Percentiles rank a stretch among this genome's conserved stretches.
Evolutionary conservation across 2,797 vertebrate genomes (phyloP).

Genomic region (Paratrypauchen microcephalus): DNA sequence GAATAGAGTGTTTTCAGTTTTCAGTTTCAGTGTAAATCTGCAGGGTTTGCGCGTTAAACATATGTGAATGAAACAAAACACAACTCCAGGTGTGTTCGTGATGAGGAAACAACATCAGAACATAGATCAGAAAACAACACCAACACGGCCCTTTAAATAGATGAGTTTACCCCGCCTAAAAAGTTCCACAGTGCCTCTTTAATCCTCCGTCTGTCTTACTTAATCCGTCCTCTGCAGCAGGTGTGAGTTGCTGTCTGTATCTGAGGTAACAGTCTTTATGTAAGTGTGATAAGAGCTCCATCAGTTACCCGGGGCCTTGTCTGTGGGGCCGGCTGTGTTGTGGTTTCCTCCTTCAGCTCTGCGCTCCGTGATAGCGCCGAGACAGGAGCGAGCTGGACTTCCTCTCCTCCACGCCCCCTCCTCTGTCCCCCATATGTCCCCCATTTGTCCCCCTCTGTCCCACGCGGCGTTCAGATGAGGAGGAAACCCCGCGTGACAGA

Average conservation of each 20-base stretch:
- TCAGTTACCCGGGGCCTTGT: constrained; percentile 44
- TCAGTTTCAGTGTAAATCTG: too few species aligned
- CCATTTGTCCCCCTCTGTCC: neutral
- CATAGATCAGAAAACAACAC: too few species aligned
- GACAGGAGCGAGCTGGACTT: constrained; percentile 72
- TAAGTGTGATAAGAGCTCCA: constrained; percentile 45
- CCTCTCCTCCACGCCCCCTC: constrained; percentile 60
- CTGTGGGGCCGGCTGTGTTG: constrained; percentile 59
- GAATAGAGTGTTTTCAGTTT: too few species aligned
- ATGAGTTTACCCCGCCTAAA: too few species aligned
- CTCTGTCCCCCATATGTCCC: neutral
- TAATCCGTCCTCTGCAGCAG: neutral
- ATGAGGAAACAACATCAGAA: too few species aligned
- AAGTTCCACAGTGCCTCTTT: too few species aligned
- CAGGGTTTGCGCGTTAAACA: too few species aligned
- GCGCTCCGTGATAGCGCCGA: constrained; percentile 84
- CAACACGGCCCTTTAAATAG: too few species aligned
- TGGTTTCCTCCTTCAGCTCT: constrained; percentile 83
- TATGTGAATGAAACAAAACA: too few species aligned
- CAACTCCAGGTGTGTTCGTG: too few species aligned
- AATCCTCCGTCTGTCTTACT: neutral
- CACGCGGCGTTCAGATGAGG: neutral
- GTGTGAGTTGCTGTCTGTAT: neutral
- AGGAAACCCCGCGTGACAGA: neutral
- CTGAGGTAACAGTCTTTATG: constrained; percentile 41